Evolutionary conservation across 37 sponge, comb jelly and placozoan genomes (phyloP).

Genomic region (Hormiphora californensis): DNA sequence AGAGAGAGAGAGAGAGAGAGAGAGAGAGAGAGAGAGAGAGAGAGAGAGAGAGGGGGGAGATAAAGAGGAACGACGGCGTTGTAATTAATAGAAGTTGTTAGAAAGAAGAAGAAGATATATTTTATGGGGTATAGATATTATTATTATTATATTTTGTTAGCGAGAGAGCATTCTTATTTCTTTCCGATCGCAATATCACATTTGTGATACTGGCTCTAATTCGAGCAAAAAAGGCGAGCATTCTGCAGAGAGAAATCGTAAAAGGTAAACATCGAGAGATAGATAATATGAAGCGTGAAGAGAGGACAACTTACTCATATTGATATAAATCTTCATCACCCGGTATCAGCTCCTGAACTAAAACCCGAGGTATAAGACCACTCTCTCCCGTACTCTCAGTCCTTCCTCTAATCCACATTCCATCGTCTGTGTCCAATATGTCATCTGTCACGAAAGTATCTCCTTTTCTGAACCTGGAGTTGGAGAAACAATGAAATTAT

Average conservation of each 20-base stretch:
- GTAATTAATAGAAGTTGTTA: no score
- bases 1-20: neutral
- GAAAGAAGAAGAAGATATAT: no score
- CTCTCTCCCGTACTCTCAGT: neutral
- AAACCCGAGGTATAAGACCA: neutral
- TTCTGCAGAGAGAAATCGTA: neutral
- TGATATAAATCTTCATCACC: neutral
- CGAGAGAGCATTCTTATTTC: no score
- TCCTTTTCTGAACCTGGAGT: neutral
- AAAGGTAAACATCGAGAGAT: neutral
- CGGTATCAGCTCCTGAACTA: neutral
- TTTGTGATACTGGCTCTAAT: neutral
- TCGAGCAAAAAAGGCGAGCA: neutral
- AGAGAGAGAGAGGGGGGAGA: neutral
- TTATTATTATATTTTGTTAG: no score
- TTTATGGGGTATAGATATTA: no score
- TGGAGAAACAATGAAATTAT: no score
- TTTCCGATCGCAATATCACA: neutral
- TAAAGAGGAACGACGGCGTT: neutral
- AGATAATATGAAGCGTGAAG: neutral
- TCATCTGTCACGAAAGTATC: constrained; percentile 4
- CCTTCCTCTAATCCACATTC: neutral
- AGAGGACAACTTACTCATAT: constrained; percentile 1
- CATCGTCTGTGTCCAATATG: constrained; percentile 4
- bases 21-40: neutral